Evolutionary conservation across 2,797 vertebrate species (phyloP).

Genomic region (Philypnodon macrostomus): DNA sequence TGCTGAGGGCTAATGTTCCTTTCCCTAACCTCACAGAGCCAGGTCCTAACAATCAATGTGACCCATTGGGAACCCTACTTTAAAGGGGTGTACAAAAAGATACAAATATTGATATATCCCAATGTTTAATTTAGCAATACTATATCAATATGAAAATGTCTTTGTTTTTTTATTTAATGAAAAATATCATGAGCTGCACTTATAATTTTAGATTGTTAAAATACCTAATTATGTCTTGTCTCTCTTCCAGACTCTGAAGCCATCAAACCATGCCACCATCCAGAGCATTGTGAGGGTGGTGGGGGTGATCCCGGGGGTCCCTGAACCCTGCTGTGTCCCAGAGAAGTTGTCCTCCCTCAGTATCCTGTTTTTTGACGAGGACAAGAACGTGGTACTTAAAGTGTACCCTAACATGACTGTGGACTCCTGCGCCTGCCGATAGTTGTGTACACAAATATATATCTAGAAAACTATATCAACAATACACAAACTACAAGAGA

Average conservation of each 20-base stretch:
- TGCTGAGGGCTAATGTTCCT: no score
- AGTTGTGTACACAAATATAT: slow-evolving; percentile 51
- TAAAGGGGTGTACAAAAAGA: no score
- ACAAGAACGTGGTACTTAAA: slow-evolving; percentile 95
- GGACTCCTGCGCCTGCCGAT: slow-evolving; percentile 94
- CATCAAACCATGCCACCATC: slow-evolving; percentile 96
- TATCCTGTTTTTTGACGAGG: slow-evolving; percentile 94
- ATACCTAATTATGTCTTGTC: no score
- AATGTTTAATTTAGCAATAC: no score
- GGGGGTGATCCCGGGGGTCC: slow-evolving; percentile 88
- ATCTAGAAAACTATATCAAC: slow-evolving; percentile 1
- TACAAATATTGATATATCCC: no score
- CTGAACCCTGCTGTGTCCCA: slow-evolving; percentile 94
- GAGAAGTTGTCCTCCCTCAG: slow-evolving; percentile 97
- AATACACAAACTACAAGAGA: slow-evolving; percentile 20
- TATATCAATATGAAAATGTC: no score
- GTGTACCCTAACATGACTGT: slow-evolving; percentile 98
- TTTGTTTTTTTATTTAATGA: no score
- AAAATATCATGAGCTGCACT: no score
- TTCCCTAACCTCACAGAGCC: no score
- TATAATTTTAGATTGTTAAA: no score
- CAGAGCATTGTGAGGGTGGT: slow-evolving; percentile 97
- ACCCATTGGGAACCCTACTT: no score
- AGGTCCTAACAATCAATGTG: no score
- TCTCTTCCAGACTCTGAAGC: slow-evolving; percentile 94